phyloP scores from a whole-genome alignment of 2,113 vertebrate genomes.

The Pipa parva region DNA sequence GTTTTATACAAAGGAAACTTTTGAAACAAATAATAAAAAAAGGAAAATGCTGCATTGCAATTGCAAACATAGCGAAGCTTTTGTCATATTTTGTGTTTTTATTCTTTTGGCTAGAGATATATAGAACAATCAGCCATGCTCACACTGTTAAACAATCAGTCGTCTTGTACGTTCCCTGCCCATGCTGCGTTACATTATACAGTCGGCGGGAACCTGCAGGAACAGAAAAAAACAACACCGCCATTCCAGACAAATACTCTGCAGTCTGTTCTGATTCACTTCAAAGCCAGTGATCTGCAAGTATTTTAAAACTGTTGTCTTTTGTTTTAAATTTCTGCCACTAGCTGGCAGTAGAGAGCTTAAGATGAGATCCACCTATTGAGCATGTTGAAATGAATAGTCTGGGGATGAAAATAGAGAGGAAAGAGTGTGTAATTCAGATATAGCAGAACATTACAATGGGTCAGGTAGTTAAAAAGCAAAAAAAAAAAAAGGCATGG shows the following conservation, averaged over 20 bases:
- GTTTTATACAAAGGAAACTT: too few species aligned
- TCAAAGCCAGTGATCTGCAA: not conserved
- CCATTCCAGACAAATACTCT: not conserved
- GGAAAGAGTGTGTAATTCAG: not conserved
- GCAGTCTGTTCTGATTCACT: not conserved
- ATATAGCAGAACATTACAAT: not conserved
- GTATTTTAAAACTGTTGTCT: not conserved
- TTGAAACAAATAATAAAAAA: too few species aligned
- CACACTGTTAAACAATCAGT: not conserved
- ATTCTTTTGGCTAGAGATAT: too few species aligned
- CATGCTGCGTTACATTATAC: not conserved
- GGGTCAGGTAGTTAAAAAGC: not conserved
- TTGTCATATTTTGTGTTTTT: too few species aligned
- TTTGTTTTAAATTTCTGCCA: not conserved
- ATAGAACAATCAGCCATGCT: too few species aligned
- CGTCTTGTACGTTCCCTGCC: not conserved
- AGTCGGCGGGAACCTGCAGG: not conserved
- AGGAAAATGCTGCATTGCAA: too few species aligned
- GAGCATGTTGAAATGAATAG: not conserved
- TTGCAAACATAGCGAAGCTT: too few species aligned
- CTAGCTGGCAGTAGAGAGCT: conserved; percentile 32
- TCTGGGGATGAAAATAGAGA: not conserved
- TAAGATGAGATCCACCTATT: not conserved
- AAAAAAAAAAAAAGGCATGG: too few species aligned
- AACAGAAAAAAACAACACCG: too few species aligned